Evolutionary conservation across 1,140 invertebrate genomes (phyloP).

Genomic region (Chrysomallon squamiferum): DNA sequence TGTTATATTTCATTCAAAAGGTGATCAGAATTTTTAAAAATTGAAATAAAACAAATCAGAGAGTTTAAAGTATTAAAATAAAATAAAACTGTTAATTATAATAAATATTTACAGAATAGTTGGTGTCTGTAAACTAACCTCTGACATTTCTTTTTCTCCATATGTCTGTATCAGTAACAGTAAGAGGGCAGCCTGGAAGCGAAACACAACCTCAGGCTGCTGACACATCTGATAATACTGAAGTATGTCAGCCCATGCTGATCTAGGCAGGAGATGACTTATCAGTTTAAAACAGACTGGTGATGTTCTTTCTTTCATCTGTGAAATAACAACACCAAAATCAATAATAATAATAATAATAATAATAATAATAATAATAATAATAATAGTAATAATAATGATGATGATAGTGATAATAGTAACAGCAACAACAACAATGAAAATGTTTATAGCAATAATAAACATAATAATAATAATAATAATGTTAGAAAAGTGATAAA

Average conservation of each 20-base stretch:
- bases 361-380: no score
- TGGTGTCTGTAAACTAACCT: conserved; percentile 38
- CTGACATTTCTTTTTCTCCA: conserved; percentile 40
- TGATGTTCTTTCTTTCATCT: conserved; percentile 45
- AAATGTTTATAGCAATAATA: no score
- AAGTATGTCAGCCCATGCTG: conserved; percentile 42
- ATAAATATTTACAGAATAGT: no score
- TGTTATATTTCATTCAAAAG: no score
- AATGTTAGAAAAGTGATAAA: no score
- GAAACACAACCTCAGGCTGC: conserved; percentile 24
- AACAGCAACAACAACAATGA: neutral
- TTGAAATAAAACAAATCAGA: no score
- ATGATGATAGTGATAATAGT: neutral
- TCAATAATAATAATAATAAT: no score
- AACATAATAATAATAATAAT: no score
- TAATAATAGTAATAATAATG: no score
- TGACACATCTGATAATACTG: conserved; percentile 27
- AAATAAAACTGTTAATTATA: no score
- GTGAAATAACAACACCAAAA: conserved; percentile 3
- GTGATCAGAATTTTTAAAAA: no score
- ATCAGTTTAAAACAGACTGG: conserved; percentile 46
- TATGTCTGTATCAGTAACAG: conserved; percentile 48
- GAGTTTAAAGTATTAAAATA: no score
- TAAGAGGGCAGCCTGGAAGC: conserved; percentile 37
- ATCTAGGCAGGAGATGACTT: conserved; percentile 37